Evolutionary conservation across 2,113 vertebrate genomes (phyloP).

Genomic region (Ifrita kowaldi): DNA sequence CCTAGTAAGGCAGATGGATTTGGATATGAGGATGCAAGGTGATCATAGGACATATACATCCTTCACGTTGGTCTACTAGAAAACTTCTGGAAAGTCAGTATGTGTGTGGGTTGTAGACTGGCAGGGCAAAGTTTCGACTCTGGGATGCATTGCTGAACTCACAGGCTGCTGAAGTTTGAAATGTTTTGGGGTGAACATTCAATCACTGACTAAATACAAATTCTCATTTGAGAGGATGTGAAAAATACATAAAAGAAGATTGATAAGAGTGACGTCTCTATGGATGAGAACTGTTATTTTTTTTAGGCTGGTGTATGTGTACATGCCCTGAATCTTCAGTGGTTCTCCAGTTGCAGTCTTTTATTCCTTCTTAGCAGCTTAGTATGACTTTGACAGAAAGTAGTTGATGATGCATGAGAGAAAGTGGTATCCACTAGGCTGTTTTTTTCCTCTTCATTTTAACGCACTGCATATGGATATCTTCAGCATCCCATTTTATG

Average conservation of each 20-base stretch:
- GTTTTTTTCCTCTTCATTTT: background rate
- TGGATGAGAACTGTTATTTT: background rate
- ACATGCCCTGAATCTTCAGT: background rate
- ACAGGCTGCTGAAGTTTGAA: background rate
- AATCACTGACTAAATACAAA: background rate
- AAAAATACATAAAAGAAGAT: background rate
- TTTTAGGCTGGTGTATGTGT: background rate
- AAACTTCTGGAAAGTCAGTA: background rate
- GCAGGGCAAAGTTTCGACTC: background rate
- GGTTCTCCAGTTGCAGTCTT: background rate
- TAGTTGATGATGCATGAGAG: constrained; percentile 21
- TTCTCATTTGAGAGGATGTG: background rate
- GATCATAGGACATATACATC: background rate
- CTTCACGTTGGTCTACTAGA: background rate
- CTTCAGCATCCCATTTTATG: constrained; percentile 21
- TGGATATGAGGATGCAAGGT: background rate
- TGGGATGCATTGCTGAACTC: background rate
- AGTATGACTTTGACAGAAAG: background rate
- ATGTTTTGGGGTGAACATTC: background rate
- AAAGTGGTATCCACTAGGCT: background rate
- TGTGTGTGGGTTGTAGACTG: background rate
- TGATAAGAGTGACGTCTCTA: background rate
- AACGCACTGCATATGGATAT: background rate
- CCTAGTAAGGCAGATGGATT: background rate
- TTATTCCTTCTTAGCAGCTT: constrained; percentile 13